Conservation (phyloP, 2,888 invertebrate genomes). For the Alloplasta piceator region DNA sequence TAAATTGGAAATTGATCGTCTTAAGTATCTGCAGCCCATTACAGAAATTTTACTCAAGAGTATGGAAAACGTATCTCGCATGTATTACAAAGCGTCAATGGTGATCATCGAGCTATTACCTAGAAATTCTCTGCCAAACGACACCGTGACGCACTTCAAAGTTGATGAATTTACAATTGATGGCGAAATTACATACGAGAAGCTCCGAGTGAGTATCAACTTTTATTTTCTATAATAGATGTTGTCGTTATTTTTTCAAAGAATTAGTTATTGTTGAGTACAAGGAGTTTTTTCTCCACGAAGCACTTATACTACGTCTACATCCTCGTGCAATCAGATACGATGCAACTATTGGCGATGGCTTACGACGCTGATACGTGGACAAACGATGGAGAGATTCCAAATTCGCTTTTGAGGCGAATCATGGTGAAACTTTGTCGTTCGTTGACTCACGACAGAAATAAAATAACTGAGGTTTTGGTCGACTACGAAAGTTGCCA, state of each 20-base stretch:
- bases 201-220: slow-evolving; percentile 71
- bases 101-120: slow-evolving; percentile 72
- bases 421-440: slow-evolving; percentile 68
- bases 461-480: slow-evolving; percentile 68
- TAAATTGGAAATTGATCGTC: slow-evolving; percentile 72
- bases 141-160: slow-evolving; percentile 70
- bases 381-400: slow-evolving; percentile 59
- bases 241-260: not conserved
- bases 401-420: slow-evolving; percentile 68
- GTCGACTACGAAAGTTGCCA: slow-evolving; percentile 71
- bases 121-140: slow-evolving; percentile 45
- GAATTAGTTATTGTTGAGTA: slow-evolving; percentile 14
- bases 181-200: slow-evolving; percentile 76
- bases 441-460: slow-evolving; percentile 66
- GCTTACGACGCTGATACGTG: slow-evolving; percentile 70
- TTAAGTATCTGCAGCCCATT: slow-evolving; percentile 74
- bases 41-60: slow-evolving; percentile 72
- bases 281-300: slow-evolving; percentile 45
- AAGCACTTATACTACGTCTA: slow-evolving; percentile 78
- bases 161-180: slow-evolving; percentile 65
- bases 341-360: slow-evolving; percentile 75
- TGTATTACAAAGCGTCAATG: slow-evolving; percentile 71
- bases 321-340: slow-evolving; percentile 79
- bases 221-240: not conserved
- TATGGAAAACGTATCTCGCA: slow-evolving; percentile 71